These are phyloP conservation scores for Micrastur ruficollis DNA, from an alignment of 2,797 vertebrate species.

Conservation along the genomic window DNA sequence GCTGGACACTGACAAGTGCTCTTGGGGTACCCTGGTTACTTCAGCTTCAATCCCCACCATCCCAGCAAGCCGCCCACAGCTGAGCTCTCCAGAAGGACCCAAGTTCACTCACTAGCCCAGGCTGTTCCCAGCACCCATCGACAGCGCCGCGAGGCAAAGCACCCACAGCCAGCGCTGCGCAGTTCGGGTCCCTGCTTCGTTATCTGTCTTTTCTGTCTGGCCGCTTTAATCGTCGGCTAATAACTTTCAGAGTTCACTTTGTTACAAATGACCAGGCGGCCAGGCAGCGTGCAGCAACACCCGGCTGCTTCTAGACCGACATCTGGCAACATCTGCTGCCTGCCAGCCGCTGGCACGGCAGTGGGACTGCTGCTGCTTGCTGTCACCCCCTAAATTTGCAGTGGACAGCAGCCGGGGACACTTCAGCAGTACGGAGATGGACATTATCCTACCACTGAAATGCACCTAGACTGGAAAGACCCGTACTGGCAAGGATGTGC, in stretches of 20 bases:
- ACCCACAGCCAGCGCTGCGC: background rate
- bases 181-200: background rate
- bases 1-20: background rate
- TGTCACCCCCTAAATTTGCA: background rate
- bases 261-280: background rate
- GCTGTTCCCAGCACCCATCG: background rate
- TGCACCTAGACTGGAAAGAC: background rate
- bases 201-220: background rate
- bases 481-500: background rate
- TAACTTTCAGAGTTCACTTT: background rate
- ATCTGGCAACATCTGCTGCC: background rate
- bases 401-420: background rate
- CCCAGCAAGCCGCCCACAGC: background rate
- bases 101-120: background rate
- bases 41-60: background rate
- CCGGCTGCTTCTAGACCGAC: background rate
- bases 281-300: background rate
- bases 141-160: background rate
- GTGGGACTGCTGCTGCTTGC: background rate
- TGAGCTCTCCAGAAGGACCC: background rate
- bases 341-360: accelerated
- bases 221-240: background rate
- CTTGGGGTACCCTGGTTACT: background rate
- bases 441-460: background rate
- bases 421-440: background rate